Evolutionary conservation across 2,113 vertebrate species (phyloP), one percentile per base, ranked within the genome.

Genomic region (Nesoenas mayeri): DNA sequence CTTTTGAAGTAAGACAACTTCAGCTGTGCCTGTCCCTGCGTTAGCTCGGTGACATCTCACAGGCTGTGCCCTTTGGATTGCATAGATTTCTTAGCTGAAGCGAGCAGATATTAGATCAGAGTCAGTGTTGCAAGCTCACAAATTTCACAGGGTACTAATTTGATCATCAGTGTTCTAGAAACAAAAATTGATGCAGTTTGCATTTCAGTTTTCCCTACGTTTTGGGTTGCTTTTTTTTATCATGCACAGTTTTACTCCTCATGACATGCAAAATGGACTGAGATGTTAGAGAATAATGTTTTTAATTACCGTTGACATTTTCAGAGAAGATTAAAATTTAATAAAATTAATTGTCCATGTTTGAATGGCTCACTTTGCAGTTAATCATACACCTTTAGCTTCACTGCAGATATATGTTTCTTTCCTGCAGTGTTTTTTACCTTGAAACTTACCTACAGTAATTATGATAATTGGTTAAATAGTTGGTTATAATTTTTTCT

Each of bases 251-350:
- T 96, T 96, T 97, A 82, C 60, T 97, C 91, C 95, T 91, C 21
- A 6, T 96, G 95, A 94, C 91, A 83, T 94, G 69, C 88, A 93
- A 82, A 97, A 96, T 38, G 51, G 89, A 81, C 94, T 85, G 88
- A 95, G 94, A 84, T 97, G 78, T 88, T 95, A 60, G 94, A 97
- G 91, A 98, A 92, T 97, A 95, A 97, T 97, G 95, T 97, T 97
- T 97, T 97, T 98, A 97, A 97, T 98, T 96, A 96, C 95, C 95
- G 91, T 75, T 97, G 97, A 96, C 96, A 95, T 97, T 98, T 97
- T 91, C 92, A 96, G 93, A 95, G 96, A 95, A 97, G 88, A 97
- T 97, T 96, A 97, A 97, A 97, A 95, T 96, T 97, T 98, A 96
- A 97, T 96, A 96, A 97, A 97, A 97, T 97, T 97, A 97, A 97